Base-by-base conservation (phyloP, 2,888 invertebrate genomes). In the Netelia inedita region DNA sequence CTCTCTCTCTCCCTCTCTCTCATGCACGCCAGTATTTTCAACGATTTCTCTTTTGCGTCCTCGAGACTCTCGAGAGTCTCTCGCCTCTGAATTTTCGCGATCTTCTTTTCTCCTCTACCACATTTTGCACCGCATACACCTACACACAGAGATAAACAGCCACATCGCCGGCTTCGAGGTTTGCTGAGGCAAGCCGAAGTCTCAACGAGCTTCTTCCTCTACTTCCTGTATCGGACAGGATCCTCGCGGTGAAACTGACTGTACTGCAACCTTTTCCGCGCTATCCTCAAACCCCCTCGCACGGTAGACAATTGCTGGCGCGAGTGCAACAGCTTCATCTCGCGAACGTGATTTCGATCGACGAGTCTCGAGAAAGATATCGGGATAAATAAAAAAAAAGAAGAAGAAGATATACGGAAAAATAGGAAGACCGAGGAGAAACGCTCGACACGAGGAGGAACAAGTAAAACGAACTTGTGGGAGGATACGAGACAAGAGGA, bases 111-210 rank as follows among this genome's bases (percentile, higher is more conserved):
- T 11, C 14, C 28, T 53, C 43, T 35, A n/a, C 46, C 57, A 66
- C 61, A 78, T 82, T 78, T 66, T 43, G 19, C 50, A 50, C 68
- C 41, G 46, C 50, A 69, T 46, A 21, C 14, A 23, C 19, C n/a
- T 5, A 23, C 6, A 83, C 14, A 46, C 46, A 19, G 43, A 19
- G 6, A 35, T 35, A 35, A 35, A 35, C 35, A 35, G 35, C 35
- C 35, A 35, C 35, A 35, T 35, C 35, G 35, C 35, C 6, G 8
- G 35, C 6, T 35, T 35, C 35, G 8, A 57, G 46, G 57, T 71
- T 41, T 79, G 84, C 80, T 80, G 84, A 80, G 75, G 14, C 66
- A 76, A 80, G 80, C 68, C 57, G 21, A 35, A 76, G 73, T 55
- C 66, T 76, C 72, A 73, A 72, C 73, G 73, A 68, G 73, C 35